Conservation (phyloP, 2,797 vertebrate genomes). For the Silurus aristotelis region DNA sequence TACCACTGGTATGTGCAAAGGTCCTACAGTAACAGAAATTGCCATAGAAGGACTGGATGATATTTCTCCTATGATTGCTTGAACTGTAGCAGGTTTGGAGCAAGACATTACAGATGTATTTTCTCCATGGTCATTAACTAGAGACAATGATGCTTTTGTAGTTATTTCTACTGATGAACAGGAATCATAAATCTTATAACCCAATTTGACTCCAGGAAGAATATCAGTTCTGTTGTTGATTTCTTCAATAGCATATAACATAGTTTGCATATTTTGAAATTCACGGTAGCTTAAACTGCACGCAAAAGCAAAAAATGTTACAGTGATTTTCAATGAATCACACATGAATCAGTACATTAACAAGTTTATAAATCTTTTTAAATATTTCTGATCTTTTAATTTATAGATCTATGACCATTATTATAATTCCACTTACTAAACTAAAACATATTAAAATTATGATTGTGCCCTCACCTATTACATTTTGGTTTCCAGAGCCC, state of each 20-base stretch:
- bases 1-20: slow-evolving; percentile 60
- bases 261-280: slow-evolving; percentile 60
- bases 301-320: not conserved
- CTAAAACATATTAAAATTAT: not conserved
- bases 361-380: not conserved
- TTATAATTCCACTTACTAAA: not conserved
- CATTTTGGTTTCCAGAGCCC: not conserved
- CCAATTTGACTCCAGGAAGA: slow-evolving; percentile 52
- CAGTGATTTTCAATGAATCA: not conserved
- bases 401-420: rapidly evolving
- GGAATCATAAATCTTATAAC: slow-evolving; percentile 61
- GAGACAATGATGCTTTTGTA: slow-evolving; percentile 27
- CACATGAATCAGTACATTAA: not conserved
- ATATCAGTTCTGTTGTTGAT: slow-evolving; percentile 15
- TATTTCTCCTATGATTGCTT: slow-evolving; percentile 61
- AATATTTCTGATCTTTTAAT: not conserved
- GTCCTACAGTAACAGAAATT: slow-evolving; percentile 55
- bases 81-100: slow-evolving; percentile 50
- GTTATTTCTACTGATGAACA: slow-evolving; percentile 57
- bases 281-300: slow-evolving; percentile 56
- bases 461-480: not conserved
- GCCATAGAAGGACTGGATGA: slow-evolving; percentile 60
- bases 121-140: slow-evolving; percentile 41
- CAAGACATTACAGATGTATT: slow-evolving; percentile 28
- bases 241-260: slow-evolving; percentile 57